Evolutionary conservation across 2,888 invertebrate genomes (phyloP).

Genomic region (Malthinus flaveolus): DNA sequence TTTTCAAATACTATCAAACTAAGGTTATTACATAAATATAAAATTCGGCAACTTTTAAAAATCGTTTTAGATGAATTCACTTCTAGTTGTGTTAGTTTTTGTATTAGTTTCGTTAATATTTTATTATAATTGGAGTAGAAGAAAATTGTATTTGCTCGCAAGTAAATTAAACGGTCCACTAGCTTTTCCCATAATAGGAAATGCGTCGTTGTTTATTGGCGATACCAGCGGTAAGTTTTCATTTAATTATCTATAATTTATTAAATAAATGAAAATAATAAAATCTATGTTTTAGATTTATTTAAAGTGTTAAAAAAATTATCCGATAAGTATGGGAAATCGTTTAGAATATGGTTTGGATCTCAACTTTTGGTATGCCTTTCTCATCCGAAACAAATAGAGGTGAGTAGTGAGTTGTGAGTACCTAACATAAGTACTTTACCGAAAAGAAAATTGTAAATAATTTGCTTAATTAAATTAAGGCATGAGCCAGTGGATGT

Average conservation of each 20-base stretch:
- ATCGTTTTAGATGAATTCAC: background rate
- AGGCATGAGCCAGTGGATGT: too few species aligned
- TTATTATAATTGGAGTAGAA: constrained; percentile 17
- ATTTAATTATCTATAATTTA: too few species aligned
- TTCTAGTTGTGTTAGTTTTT: background rate
- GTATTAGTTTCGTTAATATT: background rate
- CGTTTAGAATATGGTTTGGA: constrained; percentile 19
- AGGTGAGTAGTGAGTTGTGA: constrained; percentile 16
- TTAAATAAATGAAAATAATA: background rate
- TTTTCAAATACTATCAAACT: too few species aligned
- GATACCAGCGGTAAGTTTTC: constrained; percentile 18
- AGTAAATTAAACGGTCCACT: constrained; percentile 17
- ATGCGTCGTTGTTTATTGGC: constrained; percentile 20
- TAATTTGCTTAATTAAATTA: too few species aligned
- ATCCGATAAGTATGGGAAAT: background rate
- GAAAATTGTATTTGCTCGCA: constrained; percentile 9
- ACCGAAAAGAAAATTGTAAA: too few species aligned
- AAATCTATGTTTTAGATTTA: constrained; percentile 1
- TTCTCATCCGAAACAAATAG: constrained; percentile 16
- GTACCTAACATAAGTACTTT: too few species aligned
- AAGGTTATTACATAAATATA: too few species aligned
- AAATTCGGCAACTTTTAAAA: too few species aligned
- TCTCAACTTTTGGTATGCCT: constrained; percentile 6
- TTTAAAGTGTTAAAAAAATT: background rate
- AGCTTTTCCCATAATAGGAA: constrained; percentile 28